Conservation (phyloP, 2,888 invertebrate species). For the Nomada flava region DNA sequence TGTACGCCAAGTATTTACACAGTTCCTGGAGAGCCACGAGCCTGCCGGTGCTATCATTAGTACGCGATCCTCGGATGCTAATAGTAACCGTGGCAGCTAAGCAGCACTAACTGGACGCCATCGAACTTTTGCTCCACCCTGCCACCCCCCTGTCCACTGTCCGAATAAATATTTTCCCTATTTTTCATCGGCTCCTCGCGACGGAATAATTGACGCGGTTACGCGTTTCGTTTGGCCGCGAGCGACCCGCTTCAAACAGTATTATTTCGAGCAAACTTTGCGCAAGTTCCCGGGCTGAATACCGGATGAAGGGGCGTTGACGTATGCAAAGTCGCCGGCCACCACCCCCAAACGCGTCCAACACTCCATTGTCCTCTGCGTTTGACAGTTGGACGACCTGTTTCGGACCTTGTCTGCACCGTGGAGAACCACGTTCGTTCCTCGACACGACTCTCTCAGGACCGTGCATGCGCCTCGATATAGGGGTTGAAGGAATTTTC, state of each 20-base stretch:
- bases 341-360: constrained; percentile 25
- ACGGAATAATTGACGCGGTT: constrained; percentile 24
- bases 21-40: background rate
- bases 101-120: background rate
- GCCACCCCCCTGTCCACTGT: too few relatives aligned
- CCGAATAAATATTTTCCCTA: too few relatives aligned
- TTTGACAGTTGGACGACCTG: constrained; percentile 62
- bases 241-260: constrained; percentile 38
- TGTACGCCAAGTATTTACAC: background rate
- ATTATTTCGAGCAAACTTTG: constrained; percentile 62
- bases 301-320: constrained; percentile 51
- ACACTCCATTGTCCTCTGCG: constrained; percentile 55
- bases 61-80: background rate
- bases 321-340: constrained; percentile 57
- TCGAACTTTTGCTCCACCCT: too few relatives aligned
- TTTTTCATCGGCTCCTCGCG: background rate
- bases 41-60: background rate
- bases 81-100: background rate
- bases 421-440: constrained; percentile 17
- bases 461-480: background rate
- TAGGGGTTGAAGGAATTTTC: constrained; percentile 16
- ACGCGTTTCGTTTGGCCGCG: constrained; percentile 21
- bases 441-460: constrained; percentile 15
- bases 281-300: constrained; percentile 33
- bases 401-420: constrained; percentile 39